phyloP scores from a whole-genome alignment of 2,888 invertebrate species.

The Xestoiulus laeticollis region DNA sequence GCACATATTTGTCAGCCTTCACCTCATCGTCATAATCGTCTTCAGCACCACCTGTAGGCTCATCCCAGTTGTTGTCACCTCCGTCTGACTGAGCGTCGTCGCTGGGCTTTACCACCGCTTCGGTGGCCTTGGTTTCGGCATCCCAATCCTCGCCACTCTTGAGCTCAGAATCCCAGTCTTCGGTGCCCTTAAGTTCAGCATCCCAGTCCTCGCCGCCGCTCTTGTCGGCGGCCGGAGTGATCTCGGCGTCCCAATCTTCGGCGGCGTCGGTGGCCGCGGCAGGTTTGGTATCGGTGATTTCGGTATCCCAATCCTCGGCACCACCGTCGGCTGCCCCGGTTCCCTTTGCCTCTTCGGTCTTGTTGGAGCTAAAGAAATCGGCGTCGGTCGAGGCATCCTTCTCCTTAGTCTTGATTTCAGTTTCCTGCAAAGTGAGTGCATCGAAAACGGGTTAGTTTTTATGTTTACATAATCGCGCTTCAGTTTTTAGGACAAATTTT shows the following conservation, averaged over 20 bases:
- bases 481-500: too few relatives aligned
- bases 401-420: neutral
- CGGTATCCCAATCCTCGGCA: slow-evolving; percentile 49
- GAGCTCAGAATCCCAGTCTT: slow-evolving; percentile 40
- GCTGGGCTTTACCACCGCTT: neutral
- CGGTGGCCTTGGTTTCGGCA: neutral
- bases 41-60: too few relatives aligned
- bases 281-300: neutral
- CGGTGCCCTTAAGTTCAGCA: slow-evolving; percentile 42
- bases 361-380: neutral
- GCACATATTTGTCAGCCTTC: neutral
- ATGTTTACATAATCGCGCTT: too few relatives aligned
- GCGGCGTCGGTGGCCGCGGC: neutral
- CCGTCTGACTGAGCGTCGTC: too few relatives aligned
- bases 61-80: too few relatives aligned
- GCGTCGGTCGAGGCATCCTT: neutral
- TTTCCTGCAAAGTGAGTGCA: neutral
- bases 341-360: neutral
- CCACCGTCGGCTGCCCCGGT: neutral
- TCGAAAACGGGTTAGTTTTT: too few relatives aligned
- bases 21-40: neutral
- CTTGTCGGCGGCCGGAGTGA: neutral
- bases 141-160: slow-evolving; percentile 46
- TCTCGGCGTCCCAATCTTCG: slow-evolving; percentile 46
- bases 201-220: slow-evolving; percentile 42